Evolutionary conservation across 2,888 invertebrate species (phyloP).

Genomic region (Sesia apiformis): DNA sequence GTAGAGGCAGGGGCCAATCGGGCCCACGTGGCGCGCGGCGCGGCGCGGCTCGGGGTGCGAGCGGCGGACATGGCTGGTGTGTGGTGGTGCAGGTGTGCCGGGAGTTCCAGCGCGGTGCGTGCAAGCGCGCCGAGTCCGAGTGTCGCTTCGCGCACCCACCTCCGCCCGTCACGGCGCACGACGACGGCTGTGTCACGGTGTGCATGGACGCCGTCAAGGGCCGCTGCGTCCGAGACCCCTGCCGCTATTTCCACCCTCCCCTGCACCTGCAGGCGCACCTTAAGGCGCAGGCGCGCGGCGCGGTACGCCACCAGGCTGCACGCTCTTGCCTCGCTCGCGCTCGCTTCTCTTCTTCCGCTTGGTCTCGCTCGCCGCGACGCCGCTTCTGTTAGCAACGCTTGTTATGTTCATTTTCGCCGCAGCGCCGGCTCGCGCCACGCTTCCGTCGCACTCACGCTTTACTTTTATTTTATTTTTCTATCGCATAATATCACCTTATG

Average conservation of each 20-base stretch:
- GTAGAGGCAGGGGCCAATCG: constrained; percentile 4
- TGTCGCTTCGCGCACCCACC: constrained; percentile 99
- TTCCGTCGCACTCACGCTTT: constrained; percentile 75
- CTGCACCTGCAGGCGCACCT: constrained; percentile 99
- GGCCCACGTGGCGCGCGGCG: background rate
- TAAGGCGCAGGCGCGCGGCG: constrained; percentile 97
- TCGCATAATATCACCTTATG: constrained; percentile 72
- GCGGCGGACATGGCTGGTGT: constrained; percentile 56
- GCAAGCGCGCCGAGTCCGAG: constrained; percentile 97
- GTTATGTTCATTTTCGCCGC: constrained; percentile 61
- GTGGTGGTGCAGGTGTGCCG: constrained; percentile 91
- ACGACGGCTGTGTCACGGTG: constrained; percentile 99
- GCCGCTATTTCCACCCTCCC: constrained; percentile 99
- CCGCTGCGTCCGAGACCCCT: constrained; percentile 99
- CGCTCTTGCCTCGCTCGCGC: constrained; percentile 61
- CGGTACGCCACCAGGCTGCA: constrained; percentile 85
- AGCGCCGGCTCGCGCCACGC: constrained; percentile 63
- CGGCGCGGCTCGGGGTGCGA: constrained; percentile 15
- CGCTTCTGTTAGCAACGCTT: constrained; percentile 70
- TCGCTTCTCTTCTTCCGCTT: constrained; percentile 70
- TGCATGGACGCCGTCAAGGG: constrained; percentile 99
- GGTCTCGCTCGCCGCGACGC: constrained; percentile 68
- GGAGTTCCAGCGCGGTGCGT: constrained; percentile 98
- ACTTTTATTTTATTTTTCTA: constrained; percentile 66
- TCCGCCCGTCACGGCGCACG: constrained; percentile 96